A percentile compares a stretch with the other conserved stretches of the same genome.
phyloP scores from a whole-genome alignment of 2,797 vertebrate genomes.

The Hipposideros larvatus region DNA sequence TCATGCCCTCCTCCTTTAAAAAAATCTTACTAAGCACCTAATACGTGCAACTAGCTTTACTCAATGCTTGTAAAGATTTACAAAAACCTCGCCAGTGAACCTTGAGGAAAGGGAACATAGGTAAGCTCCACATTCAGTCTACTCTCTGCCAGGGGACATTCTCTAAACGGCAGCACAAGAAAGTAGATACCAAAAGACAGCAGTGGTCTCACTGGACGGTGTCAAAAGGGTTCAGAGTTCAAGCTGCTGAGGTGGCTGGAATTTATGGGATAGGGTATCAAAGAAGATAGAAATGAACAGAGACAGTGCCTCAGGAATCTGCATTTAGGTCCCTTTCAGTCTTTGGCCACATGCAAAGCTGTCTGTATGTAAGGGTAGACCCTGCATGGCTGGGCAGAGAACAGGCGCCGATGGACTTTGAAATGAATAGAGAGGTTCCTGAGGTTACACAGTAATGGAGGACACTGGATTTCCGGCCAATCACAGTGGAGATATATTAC shows the following conservation, averaged over 20 bases:
- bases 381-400: background rate
- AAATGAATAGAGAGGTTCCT: background rate
- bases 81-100: background rate
- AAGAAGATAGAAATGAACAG: background rate
- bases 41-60: background rate
- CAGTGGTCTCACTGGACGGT: background rate
- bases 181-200: background rate
- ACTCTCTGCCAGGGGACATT: background rate
- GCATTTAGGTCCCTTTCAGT: background rate
- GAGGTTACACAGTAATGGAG: background rate
- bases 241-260: background rate
- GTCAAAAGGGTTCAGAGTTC: background rate
- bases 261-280: background rate
- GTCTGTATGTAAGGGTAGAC: background rate
- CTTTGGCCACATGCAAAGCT: background rate
- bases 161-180: background rate
- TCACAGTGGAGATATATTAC: background rate
- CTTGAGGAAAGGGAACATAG: background rate
- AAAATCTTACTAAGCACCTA: conserved; percentile 40
- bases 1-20: background rate
- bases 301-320: background rate
- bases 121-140: background rate
- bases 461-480: background rate
- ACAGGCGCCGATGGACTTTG: background rate
- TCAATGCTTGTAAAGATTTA: background rate